Conservation (phyloP, 2,888 invertebrate genomes). For the Clostera curtula region DNA sequence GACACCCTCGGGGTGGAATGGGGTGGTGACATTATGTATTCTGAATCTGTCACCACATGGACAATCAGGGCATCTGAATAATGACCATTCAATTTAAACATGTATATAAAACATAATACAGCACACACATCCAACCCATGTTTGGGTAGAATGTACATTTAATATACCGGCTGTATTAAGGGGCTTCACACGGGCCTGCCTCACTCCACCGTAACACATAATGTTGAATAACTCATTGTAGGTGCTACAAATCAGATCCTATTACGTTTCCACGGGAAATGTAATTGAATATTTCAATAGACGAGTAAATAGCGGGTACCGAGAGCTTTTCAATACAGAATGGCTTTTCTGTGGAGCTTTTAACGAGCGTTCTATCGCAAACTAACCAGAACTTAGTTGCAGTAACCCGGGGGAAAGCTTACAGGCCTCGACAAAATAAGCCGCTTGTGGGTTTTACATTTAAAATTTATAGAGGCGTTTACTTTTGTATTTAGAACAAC, state of each 20-base stretch:
- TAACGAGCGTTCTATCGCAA: slow-evolving; percentile 14
- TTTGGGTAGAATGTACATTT: slow-evolving; percentile 32
- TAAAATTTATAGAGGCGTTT: neutral
- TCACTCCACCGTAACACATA: too few species aligned
- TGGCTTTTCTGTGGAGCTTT: slow-evolving; percentile 13
- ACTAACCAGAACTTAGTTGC: slow-evolving; percentile 13
- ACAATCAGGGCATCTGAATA: too few species aligned
- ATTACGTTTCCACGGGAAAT: slow-evolving; percentile 5
- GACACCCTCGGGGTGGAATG: too few species aligned
- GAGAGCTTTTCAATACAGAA: slow-evolving; percentile 5
- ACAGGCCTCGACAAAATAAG: neutral
- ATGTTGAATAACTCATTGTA: neutral
- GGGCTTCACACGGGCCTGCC: slow-evolving; percentile 11
- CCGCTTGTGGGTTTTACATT: slow-evolving; percentile 1
- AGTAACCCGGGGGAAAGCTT: slow-evolving; percentile 7
- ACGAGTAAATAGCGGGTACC: neutral
- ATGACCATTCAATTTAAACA: too few species aligned
- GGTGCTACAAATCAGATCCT: slow-evolving; percentile 3
- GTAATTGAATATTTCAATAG: slow-evolving; percentile 8
- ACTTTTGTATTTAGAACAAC: too few species aligned
- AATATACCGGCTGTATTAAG: slow-evolving; percentile 16
- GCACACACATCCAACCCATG: slow-evolving; percentile 30
- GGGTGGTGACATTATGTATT: too few species aligned
- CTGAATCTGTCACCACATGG: too few species aligned
- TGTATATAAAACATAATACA: too few species aligned